A percentile compares a stretch with the other conserved stretches of the same genome.
Evolutionary conservation across 2,113 vertebrate species (phyloP).

Genomic region (Casuarius casuarius): DNA sequence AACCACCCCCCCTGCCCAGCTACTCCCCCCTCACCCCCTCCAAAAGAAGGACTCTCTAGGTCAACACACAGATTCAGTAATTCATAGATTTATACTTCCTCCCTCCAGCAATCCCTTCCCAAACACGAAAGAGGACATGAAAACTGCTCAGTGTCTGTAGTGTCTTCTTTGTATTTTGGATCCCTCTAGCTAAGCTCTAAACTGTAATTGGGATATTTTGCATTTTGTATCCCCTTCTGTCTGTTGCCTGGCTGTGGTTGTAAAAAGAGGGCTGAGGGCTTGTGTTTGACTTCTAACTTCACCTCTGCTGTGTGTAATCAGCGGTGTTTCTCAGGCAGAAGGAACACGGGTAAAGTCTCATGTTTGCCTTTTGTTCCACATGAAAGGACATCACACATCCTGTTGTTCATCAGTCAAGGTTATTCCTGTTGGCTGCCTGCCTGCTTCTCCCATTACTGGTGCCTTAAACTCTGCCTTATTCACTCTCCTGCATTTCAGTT

Average conservation of each 20-base stretch:
- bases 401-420: constrained; percentile 45
- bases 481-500: not conserved
- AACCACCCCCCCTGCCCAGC: not conserved
- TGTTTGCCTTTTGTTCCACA: constrained; percentile 61
- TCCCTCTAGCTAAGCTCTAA: not conserved
- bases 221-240: constrained; percentile 12
- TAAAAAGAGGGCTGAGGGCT: constrained; percentile 17
- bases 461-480: not conserved
- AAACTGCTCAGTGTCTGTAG: not conserved
- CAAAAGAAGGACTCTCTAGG: not conserved
- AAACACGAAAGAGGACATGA: not conserved
- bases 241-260: not conserved
- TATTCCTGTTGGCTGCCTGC: constrained; percentile 47
- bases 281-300: constrained; percentile 47
- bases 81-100: not conserved
- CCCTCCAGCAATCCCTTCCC: not conserved
- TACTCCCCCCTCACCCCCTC: not conserved
- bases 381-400: constrained; percentile 27
- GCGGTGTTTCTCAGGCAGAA: constrained; percentile 57
- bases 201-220: not conserved
- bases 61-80: not conserved
- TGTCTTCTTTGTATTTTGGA: not conserved
- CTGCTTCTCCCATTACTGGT: constrained; percentile 8
- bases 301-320: constrained; percentile 46
- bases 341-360: constrained; percentile 28